Evolutionary conservation across 2,797 vertebrate species (phyloP), one percentile per base, ranked within the genome.

Genomic region (Rhincodon typus): DNA sequence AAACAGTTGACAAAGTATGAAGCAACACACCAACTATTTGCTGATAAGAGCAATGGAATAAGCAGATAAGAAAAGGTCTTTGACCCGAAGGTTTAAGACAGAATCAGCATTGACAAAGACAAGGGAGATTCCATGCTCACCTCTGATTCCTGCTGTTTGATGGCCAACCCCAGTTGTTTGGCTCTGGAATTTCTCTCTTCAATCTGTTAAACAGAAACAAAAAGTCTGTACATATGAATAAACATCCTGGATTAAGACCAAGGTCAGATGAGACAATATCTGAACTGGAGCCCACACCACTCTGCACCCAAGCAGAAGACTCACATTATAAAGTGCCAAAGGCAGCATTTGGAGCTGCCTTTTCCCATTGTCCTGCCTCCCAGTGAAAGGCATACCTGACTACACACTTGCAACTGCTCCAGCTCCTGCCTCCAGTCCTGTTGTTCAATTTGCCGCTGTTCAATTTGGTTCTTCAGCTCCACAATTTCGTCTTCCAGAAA

Each of bases 401-500:
- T 67, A 21, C n/a, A 38, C 8, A n/a, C 23, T 50, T 25, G 21
- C 23, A 96, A 94, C 94, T 84, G 42, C 23, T 84, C 95, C 23
- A 95, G 88, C 0, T 90, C 38, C 3, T 0, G 21, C 12, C 57
- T 95, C 66, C 96, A 90, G 13, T 15, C 2, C 13, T 90, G 23
- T 57, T 95, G 96, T 17, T 96, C 95, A 1, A 0, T 23, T 27
- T 96, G 95, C 5, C 84, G 57, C 25, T n/a, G 62, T 30, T 66
- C 69, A 6, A 94, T 95, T 67, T 94, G 79, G 0, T n/a, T 25
- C n/a, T 95, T 96, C 67, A 96, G 69, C 17, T 96, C 46, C 53
- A 25, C 38, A 79, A 96, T 46, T 3, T 62, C 95, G 6, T 84
- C 95, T 94, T 96, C 96, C 2, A 96, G 53, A 4, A 67, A n/a